Conservation (phyloP, 2,113 vertebrate genomes). For the Antidorcas marsupialis region DNA sequence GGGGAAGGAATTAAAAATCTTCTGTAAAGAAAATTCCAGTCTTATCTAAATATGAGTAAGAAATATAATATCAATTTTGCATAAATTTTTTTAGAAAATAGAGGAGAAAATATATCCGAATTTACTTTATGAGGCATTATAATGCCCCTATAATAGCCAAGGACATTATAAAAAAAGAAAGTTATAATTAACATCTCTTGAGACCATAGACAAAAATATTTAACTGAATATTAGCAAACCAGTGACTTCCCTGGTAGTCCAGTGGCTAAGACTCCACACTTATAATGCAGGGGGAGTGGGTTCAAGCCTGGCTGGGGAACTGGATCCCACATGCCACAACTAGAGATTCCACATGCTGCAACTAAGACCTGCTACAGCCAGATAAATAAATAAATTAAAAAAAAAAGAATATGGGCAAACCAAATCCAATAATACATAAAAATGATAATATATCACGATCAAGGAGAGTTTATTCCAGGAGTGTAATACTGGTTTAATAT, state of each 20-base stretch:
- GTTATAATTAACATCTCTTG: background rate
- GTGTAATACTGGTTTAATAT: background rate
- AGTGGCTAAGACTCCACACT: background rate
- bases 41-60: background rate
- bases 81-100: background rate
- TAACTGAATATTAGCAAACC: background rate
- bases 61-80: background rate
- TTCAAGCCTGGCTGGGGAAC: background rate
- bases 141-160: background rate
- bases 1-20: background rate
- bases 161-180: background rate
- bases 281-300: background rate
- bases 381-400: fast-evolving
- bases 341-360: background rate
- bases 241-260: background rate
- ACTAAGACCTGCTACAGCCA: background rate
- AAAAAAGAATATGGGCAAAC: background rate
- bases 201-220: background rate
- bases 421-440: background rate
- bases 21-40: background rate
- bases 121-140: background rate
- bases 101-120: background rate
- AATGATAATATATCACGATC: background rate
- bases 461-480: background rate
- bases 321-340: background rate